Base-by-base conservation (phyloP, 2,888 invertebrate genomes). In the Pterostichus madidus region DNA sequence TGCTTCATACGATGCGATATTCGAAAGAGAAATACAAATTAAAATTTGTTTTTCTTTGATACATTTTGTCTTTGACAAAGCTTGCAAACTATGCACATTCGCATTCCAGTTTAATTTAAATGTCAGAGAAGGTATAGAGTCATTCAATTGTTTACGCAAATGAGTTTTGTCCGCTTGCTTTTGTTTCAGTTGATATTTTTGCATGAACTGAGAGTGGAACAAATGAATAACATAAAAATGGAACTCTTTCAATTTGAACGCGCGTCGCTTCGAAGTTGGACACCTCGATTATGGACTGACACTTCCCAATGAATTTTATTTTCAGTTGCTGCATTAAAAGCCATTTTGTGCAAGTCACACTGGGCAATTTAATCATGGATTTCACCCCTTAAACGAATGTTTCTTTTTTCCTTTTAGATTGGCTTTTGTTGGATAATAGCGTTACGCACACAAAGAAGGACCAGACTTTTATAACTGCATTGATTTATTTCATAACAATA, bases 131-230 rank as follows among this genome's bases (percentile, higher is more conserved):
- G 35, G 64, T 4, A 64, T 64, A 64, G 10, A 61, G 32, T 32
- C 13, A 64, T 64, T 64, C 64, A 64, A 64, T 64, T 64, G 64
- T 64, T 64, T 64, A n/a, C 64, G 32, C 35, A 64, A 64, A 64
- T 64, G 64, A 35, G 64, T 64, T 64, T 35, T 64, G 35, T 64
- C 13, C 2, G 4, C 32, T 2, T 64, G 64, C 35, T 64, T 64
- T 64, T 64, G 64, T 64, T 64, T 59, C 13, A 4, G 1, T 31
- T 64, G 64, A 64, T 64, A 64, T 64, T 31, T 64, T 31, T 32
- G 32, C 64, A 35, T 39, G 32, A 39, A 64, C 31, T 64, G 64
- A 11, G 64, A 32, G 10, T 13, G 35, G 32, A 64, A 64, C 35
- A 64, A 64, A 64, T 13, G 64, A 64, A 32, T 32, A 64, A 64